Evolutionary conservation across 1,140 invertebrate species (phyloP).

Genomic region (Trinorchestia longiramus): DNA sequence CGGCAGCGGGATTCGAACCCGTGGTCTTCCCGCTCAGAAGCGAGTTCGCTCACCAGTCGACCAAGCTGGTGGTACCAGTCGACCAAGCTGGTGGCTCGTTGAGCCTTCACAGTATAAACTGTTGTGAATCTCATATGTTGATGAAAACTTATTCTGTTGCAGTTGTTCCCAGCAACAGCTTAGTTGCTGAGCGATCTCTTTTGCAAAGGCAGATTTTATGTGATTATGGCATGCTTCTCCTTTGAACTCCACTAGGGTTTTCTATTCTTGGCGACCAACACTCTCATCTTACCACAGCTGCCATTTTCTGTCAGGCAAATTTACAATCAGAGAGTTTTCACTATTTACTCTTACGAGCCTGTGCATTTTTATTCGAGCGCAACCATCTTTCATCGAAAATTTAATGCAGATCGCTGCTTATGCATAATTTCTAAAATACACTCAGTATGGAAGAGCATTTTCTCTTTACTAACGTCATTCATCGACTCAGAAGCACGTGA

Average conservation of each 20-base stretch:
- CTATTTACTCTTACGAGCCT: not conserved
- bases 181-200: not conserved
- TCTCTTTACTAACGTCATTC: not conserved
- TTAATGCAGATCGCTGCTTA: not conserved
- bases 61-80: too few relatives aligned
- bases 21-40: too few relatives aligned
- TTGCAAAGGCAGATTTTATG: not conserved
- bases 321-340: not conserved
- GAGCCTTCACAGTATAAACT: not conserved
- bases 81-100: not conserved
- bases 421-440: not conserved
- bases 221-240: not conserved
- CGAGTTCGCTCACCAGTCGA: too few relatives aligned
- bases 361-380: not conserved
- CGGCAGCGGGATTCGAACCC: too few relatives aligned
- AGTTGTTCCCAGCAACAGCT: not conserved
- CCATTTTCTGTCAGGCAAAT: not conserved
- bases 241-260: not conserved
- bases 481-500: not conserved
- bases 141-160: not conserved
- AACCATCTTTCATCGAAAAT: not conserved
- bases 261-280: not conserved
- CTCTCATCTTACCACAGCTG: not conserved
- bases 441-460: not conserved
- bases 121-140: not conserved